Evolutionary conservation across 1,140 invertebrate species (phyloP), one percentile per base, ranked within the genome.

Genomic region (Tetragnatha versicolor): DNA sequence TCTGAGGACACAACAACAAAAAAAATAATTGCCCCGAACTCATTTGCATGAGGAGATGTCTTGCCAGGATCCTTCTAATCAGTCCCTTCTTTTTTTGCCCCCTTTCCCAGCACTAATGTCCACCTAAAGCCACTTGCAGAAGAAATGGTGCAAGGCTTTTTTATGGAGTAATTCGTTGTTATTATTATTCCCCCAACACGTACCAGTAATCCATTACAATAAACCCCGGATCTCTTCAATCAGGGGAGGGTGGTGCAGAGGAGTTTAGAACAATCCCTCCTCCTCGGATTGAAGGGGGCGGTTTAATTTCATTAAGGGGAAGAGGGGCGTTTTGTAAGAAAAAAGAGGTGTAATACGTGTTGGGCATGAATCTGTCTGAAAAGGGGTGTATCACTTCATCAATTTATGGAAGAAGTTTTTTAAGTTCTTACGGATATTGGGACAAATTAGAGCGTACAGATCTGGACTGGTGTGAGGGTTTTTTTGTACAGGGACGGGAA

Each of bases 281-380:
- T 25, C 49, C 2, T 47, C 12, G 12, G 12, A 61, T 33, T 31
- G 6, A 33, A 14, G 58, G 12, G 47, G 7, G 10, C 55, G 35
- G 39, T 75, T 75, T 77, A 77, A 77, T 77, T 77, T 77, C 61
- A 77, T 77, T 66, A 77, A 65, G 33, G 39, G 35, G 20, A 75
- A 22, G 22, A 47, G 10, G 61, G 42, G 14, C 6, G 14, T 14
- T 42, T 27, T 45, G 7, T 3, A 65, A 65, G 37, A 12, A 20
- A 25, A 25, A 55, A 55, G 12, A 20, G 27, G 12, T 55, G 20
- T 29, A 60, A 33, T 33, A 60, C 55, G 55, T 60, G 55, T 60
- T 60, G 35, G n/a, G 55, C 22, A 60, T 60, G n/a, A 60, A 27
- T 17, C 27, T 12, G 42, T 47, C n/a, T n/a, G n/a, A n/a, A n/a